Evolutionary conservation across 2,888 invertebrate species (phyloP), one percentile per base, ranked within the genome.

Genomic region (Campopleginae sp.): DNA sequence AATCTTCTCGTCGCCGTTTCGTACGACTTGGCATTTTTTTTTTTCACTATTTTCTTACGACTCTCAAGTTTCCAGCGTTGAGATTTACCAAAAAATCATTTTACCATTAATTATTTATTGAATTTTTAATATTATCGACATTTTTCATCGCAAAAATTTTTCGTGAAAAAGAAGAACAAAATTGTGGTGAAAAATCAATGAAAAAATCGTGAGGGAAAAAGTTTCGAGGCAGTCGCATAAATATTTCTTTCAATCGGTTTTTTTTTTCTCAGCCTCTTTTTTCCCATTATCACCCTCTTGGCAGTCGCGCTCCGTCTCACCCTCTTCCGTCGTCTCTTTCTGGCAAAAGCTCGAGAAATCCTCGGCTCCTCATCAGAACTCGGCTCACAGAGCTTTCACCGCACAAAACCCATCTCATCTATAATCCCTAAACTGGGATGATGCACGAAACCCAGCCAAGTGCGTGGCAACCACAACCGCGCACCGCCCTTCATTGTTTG

Each of bases 401-500:
- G 42, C 38, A 81, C 65, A 44, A 44, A 75, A 61, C 58, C 68
- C 66, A 58, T 81, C 80, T 71, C 77, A 61, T 71, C 71, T 82
- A 58, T 80, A 72, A 80, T 82, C 78, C 85, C 86, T 86, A 84
- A 87, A 79, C 42, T 80, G 82, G 72, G 85, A 85, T 87, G 83
- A 87, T 82, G 82, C 82, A 71, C 79, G 75, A 82, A 68, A 79
- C 70, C 79, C 78, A 82, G 44, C 71, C 77, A 58, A 84, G 74
- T 77, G 84, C 61, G 77, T 19, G 44, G 31, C 54, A 68, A 51
- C 65, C 54, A 54, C 42, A 66, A 63, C 33, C 72, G n/a, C n/a
- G n/a, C n/a, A 44, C 27, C 44, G 63, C 63, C 66, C 71, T 89
- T 44, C 88, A 90, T 91, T 92, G 92, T 92, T 91, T 91, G 89